Base-by-base conservation (phyloP, 2,113 vertebrate species). In the Lanius ludovicianus region DNA sequence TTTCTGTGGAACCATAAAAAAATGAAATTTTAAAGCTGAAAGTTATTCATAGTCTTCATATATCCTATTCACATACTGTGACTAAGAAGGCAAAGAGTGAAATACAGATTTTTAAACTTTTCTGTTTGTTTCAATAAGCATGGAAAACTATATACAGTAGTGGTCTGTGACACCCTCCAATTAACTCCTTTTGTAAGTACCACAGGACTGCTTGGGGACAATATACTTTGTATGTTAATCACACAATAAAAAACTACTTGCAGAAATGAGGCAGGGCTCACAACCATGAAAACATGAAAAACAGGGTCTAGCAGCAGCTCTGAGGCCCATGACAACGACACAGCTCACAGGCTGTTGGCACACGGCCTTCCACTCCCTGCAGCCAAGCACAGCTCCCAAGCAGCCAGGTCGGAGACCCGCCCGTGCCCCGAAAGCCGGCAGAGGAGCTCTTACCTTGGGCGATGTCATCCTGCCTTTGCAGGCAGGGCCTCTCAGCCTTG, bases 381-480 rank as follows among this genome's bases (percentile, higher is more conserved):
- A 56, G 44, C 52, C 30, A 56, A 71, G 47, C 67, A 56, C 23
- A 65, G 41, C 75, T 57, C 5, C 2, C 57, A 52, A 6, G 50
- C 20, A 30, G 41, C 15, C 55, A 44, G 22, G 27, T n/a, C 18
- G 19, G 49, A 67, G 49, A 81, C 12, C n/a, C 44, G n/a, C 41
- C 31, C 9, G 12, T 27, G 13, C 59, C 15, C 14, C 4, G 6
- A 56, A 44, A 16, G 8, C 42, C 31, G 2, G 1, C 11, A 33
- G 75, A 41, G 63, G n/a, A 78, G 71, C n/a, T 31, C 30, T 81
- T 97, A 99, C 99, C 98, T 98, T 99, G 99, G 90, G 98, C 97
- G 52, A 97, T 98, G 95, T 99, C 99, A 94, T 99, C 99, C 96
- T 99, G 99, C 92, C 99, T 98, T 90, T 99, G 99, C 42, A 98